Base-by-base conservation (phyloP, 2,797 vertebrate species). In the Sebastes umbrosus region DNA sequence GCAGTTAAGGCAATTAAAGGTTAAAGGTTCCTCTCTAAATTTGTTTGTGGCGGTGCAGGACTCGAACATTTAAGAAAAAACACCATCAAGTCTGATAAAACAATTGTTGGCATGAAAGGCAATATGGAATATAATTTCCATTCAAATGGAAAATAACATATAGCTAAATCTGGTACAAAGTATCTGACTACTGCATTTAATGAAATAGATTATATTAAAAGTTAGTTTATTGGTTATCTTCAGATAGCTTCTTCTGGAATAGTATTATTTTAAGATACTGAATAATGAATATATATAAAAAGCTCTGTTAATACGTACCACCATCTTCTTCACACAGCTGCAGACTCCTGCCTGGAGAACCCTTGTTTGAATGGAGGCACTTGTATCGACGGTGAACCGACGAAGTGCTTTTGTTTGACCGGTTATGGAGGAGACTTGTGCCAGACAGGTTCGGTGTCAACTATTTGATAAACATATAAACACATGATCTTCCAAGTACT, bases 301-400 rank as follows among this genome's bases (percentile, higher is more conserved):
- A 36, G 46, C 14, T 39, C 9, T 58, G 43, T 46, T n/a, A 52
- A 52, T 52, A 52, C 4, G 8, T 10, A 52, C 50, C 20, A n/a
- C 1, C 8, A 2, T 65, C 3, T 72, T 27, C 55, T 71, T 27
- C 55, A 8, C 69, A 32, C 31, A 75, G 74, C 84, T 94, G 85
- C 94, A 98, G 98, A 97, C 93, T 92, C 90, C 87, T 99, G 97
- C 68, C 46, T 96, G 71, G 95, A 96, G 84, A 97, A 94, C 83
- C 97, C 97, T 3, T 99, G 98, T 91, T 80, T 91, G 80, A 99
- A 99, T 2, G 98, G 98, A 79, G 98, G 98, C 27, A 99, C 98
- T 0, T 99, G 98, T 86, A 75, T 94, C 0, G 98, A 99, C 8
- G 94, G 93, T 0, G 93, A 91, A 54, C 73, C 18, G 0, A 13